Conservation (phyloP, 2,797 vertebrate genomes). For the Echiichthys vipera region DNA sequence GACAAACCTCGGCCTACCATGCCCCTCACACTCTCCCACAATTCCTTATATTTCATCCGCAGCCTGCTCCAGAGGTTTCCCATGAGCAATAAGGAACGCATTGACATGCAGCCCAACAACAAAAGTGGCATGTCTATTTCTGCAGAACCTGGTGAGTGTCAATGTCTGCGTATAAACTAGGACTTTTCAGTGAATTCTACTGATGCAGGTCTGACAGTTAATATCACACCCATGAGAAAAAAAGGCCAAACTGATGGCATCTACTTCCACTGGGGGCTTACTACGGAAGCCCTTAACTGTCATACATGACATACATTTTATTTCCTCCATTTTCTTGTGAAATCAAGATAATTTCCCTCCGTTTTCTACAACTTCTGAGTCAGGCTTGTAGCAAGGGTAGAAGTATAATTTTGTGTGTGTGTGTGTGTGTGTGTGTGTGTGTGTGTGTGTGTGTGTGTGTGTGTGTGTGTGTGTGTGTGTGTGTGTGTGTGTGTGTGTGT, state of each 20-base stretch:
- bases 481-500: too few species aligned
- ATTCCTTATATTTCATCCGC: constrained; percentile 80
- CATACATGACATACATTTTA: too few species aligned
- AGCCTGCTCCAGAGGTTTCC: constrained; percentile 90
- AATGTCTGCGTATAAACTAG: background rate
- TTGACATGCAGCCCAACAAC: constrained; percentile 86
- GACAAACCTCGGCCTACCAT: constrained; percentile 82
- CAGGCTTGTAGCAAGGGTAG: too few species aligned
- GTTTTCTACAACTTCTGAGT: too few species aligned
- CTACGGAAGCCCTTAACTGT: too few species aligned
- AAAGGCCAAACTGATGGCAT: background rate
- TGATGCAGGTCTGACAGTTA: background rate
- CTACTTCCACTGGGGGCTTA: background rate
- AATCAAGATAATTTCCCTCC: too few species aligned
- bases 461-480: too few species aligned
- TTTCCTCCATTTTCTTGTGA: too few species aligned
- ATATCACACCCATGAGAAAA: background rate
- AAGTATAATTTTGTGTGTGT: too few species aligned
- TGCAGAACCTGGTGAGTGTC: constrained; percentile 84
- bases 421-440: too few species aligned
- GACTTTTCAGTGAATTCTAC: background rate
- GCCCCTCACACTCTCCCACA: constrained; percentile 86
- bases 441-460: too few species aligned
- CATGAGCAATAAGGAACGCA: constrained; percentile 89
- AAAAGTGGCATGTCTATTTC: constrained; percentile 78